These are phyloP conservation scores for Malthinus seriepunctatus DNA, from an alignment of 2,888 invertebrate species.

Conservation along the genomic window DNA sequence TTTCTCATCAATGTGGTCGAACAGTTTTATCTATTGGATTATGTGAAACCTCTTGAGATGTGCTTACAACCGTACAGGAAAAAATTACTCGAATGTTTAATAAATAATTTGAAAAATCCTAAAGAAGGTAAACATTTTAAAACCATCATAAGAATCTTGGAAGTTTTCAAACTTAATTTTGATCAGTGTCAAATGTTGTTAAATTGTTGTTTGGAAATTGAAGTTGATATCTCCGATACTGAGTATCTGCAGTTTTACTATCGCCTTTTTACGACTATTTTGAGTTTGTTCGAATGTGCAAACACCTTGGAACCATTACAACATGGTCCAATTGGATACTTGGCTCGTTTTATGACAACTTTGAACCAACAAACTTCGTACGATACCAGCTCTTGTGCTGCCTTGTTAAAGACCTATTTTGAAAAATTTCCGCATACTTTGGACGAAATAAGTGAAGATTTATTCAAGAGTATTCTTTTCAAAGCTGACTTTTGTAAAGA, in stretches of 20 bases:
- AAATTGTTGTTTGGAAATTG: constrained; percentile 44
- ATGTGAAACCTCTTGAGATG: constrained; percentile 30
- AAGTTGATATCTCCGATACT: constrained; percentile 8
- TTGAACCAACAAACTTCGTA: constrained; percentile 30
- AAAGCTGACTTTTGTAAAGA: constrained; percentile 60
- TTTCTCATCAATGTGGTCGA: constrained; percentile 41
- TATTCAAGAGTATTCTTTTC: constrained; percentile 60
- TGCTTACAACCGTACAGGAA: constrained; percentile 59
- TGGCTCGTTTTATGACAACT: constrained; percentile 33
- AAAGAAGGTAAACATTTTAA: constrained; percentile 50
- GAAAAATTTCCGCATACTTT: constrained; percentile 65
- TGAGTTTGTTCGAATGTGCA: constrained; percentile 32
- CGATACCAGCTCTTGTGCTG: constrained; percentile 59
- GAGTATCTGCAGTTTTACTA: constrained; percentile 16
- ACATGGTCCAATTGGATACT: constrained; percentile 27
- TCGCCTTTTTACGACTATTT: constrained; percentile 30
- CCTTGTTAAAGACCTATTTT: constrained; percentile 61
- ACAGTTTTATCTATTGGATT: constrained; percentile 31
- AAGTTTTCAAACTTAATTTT: constrained; percentile 32
- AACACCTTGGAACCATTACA: constrained; percentile 33
- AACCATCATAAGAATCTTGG: constrained; percentile 37
- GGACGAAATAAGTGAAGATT: constrained; percentile 55
- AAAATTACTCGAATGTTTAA: constrained; percentile 59
- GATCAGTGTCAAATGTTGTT: constrained; percentile 56
- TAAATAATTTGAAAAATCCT: constrained; percentile 57